Evolutionary conservation across 2,113 vertebrate genomes (phyloP).

Genomic region (Pollimyrus isidori): DNA sequence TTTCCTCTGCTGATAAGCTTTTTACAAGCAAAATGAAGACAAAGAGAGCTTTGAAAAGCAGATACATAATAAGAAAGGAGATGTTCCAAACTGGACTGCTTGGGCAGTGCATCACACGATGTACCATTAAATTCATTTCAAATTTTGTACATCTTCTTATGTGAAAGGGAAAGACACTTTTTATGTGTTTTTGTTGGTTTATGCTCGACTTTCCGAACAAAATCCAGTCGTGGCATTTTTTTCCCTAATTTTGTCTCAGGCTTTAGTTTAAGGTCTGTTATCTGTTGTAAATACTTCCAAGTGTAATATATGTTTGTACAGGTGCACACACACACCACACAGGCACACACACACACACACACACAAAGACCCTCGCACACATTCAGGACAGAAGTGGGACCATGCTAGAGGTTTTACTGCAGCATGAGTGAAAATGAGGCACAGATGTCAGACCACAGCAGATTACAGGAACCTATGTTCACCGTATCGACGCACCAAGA

Average conservation of each 20-base stretch:
- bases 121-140: background rate
- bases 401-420: background rate
- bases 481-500: background rate
- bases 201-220: background rate
- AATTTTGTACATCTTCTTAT: background rate
- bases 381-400: background rate
- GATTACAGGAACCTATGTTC: background rate
- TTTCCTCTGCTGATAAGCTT: background rate
- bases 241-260: background rate
- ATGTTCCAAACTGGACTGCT: background rate
- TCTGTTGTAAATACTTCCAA: constrained; percentile 19
- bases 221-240: background rate
- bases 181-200: no score
- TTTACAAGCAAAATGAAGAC: background rate
- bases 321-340: background rate
- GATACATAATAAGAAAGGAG: background rate
- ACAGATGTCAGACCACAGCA: background rate
- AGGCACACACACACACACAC: background rate
- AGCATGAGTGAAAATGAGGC: background rate
- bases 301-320: constrained; percentile 8
- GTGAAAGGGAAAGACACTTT: background rate
- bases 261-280: background rate
- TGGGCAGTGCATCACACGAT: background rate
- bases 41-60: background rate
- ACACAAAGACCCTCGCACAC: background rate